Percentiles rank a stretch among this genome's conserved stretches.
These are phyloP conservation scores for Polietes domitor DNA, from an alignment of 2,888 invertebrate species.

Conservation along the genomic window DNA sequence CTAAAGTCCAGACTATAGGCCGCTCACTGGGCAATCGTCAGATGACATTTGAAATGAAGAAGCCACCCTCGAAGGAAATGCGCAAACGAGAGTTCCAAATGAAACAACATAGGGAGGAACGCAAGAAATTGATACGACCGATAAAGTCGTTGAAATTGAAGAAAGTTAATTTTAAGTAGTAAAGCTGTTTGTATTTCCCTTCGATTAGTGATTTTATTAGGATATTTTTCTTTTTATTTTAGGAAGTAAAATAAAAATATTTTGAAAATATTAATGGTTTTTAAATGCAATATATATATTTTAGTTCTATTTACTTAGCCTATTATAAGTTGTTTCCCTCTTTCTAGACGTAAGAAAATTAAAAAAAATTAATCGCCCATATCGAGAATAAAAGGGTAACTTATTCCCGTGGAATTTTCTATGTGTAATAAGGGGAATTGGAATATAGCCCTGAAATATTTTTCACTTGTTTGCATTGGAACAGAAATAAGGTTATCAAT, in stretches of 20 bases:
- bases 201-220: conserved; percentile 18
- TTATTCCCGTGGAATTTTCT: too few species aligned
- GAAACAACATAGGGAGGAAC: conserved; percentile 86
- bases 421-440: too few species aligned
- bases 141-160: conserved; percentile 81
- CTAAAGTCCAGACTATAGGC: conserved; percentile 81
- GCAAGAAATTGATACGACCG: conserved; percentile 85
- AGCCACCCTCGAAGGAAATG: conserved; percentile 82
- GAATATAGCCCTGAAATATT: too few species aligned
- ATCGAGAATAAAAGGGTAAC: too few species aligned
- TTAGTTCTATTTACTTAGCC: too few species aligned
- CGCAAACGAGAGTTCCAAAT: conserved; percentile 84
- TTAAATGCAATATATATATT: too few species aligned
- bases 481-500: too few species aligned
- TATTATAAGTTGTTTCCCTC: too few species aligned
- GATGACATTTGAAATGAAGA: conserved; percentile 88
- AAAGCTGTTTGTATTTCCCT: neutral
- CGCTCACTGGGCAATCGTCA: conserved; percentile 88
- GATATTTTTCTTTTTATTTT: neutral
- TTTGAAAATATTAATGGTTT: too few species aligned
- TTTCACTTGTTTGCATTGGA: too few species aligned
- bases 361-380: too few species aligned
- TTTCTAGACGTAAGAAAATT: too few species aligned
- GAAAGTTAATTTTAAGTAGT: conserved; percentile 79
- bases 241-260: conserved; percentile 42